These are phyloP conservation scores for Ostrea edulis DNA, from an alignment of 1,140 invertebrate species.

Conservation along the genomic window DNA sequence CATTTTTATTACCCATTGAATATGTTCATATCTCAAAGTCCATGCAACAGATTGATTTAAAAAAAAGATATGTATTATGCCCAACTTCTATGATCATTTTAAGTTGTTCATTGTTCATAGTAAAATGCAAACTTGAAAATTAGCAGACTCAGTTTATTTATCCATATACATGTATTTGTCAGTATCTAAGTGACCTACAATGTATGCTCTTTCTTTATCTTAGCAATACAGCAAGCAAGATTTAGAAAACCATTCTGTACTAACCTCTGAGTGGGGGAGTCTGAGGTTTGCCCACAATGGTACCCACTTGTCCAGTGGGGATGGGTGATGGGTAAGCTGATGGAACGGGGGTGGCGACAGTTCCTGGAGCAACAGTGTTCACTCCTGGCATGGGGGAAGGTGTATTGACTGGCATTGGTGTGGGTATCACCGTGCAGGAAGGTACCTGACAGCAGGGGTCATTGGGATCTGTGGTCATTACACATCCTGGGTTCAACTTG, in stretches of 20 bases:
- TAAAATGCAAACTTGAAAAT: too few relatives aligned
- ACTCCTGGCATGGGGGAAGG: slow-evolving; percentile 19
- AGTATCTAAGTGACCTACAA: not conserved
- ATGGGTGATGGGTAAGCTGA: slow-evolving; percentile 47
- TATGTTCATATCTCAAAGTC: not conserved
- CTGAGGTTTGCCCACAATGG: slow-evolving; percentile 54
- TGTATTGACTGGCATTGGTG: slow-evolving; percentile 54
- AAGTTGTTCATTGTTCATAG: too few relatives aligned
- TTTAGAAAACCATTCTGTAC: not conserved
- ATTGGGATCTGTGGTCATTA: slow-evolving; percentile 64
- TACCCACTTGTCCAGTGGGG: slow-evolving; percentile 54
- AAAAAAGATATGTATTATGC: not conserved
- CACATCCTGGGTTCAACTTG: slow-evolving; percentile 61
- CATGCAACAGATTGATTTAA: not conserved
- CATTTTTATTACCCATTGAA: too few relatives aligned
- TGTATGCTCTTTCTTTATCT: not conserved
- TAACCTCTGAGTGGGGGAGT: slow-evolving; percentile 55
- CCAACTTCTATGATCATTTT: too few relatives aligned
- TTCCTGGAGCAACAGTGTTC: slow-evolving; percentile 14
- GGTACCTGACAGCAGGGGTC: slow-evolving; percentile 71
- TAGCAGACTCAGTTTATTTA: too few relatives aligned
- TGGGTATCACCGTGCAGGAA: slow-evolving; percentile 60
- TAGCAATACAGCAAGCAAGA: not conserved
- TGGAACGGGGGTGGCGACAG: slow-evolving; percentile 32
- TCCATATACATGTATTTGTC: too few relatives aligned